A percentile compares a stretch with the other conserved stretches of the same genome.
Conservation (phyloP, 64 coral and sea anemone species). For the Montipora foliosa region DNA sequence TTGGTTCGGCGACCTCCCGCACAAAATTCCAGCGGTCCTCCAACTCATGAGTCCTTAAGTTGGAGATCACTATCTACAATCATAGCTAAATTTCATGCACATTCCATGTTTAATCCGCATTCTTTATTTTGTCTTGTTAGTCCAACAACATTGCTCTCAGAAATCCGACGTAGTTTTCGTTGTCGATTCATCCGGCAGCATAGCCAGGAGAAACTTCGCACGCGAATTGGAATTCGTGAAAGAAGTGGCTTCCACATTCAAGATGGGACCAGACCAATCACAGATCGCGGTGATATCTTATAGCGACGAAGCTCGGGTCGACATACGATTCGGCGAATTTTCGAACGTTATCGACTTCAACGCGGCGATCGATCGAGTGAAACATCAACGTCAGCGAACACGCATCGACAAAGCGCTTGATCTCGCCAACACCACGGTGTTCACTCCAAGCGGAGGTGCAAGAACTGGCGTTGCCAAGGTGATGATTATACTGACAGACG, state of each 20-base stretch:
- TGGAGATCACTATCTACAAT: no score
- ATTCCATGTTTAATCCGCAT: no score
- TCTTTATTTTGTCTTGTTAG: background rate
- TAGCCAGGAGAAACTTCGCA: conserved; percentile 6
- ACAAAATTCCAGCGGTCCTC: no score
- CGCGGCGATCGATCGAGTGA: conserved; percentile 18
- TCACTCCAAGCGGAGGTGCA: conserved; percentile 1
- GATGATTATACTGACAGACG: conserved; percentile 54
- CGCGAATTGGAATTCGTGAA: conserved; percentile 48
- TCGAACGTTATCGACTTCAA: conserved; percentile 56
- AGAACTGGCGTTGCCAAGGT: conserved; percentile 47
- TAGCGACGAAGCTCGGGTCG: conserved; percentile 34
- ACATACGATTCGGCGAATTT: conserved; percentile 37
- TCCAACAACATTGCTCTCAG: conserved; percentile 18
- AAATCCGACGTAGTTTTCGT: conserved; percentile 49
- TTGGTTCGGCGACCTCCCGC: no score
- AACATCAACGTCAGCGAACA: conserved; percentile 7
- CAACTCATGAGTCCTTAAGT: no score
- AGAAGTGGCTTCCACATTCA: conserved; percentile 38
- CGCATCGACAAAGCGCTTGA: conserved; percentile 58
- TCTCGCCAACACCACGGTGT: conserved; percentile 10
- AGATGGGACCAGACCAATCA: conserved; percentile 27
- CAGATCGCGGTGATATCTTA: conserved; percentile 57
- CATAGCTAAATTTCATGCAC: no score
- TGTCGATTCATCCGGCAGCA: conserved; percentile 44